A percentile compares a stretch with the other conserved stretches of the same genome.
Conservation (phyloP, 2,113 vertebrate genomes). For the Bubo bubo region DNA sequence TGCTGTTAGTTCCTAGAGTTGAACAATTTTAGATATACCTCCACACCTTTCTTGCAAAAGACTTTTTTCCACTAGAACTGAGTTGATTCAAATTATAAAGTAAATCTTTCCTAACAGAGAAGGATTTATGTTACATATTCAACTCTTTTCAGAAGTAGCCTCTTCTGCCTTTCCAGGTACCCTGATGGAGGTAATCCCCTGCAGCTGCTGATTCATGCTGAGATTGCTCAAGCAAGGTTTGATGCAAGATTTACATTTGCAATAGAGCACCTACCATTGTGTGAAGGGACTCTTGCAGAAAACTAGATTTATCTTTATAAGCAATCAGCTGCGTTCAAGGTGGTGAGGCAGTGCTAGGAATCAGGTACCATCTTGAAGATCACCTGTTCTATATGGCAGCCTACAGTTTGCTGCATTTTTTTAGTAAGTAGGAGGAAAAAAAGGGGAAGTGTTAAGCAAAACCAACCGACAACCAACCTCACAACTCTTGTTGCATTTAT, state of each 20-base stretch:
- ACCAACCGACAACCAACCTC: background rate
- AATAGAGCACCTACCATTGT: background rate
- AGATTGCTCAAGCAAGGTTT: slow-evolving; percentile 44
- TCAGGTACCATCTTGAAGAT: slow-evolving; percentile 19
- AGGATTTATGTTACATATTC: background rate
- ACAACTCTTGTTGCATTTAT: background rate
- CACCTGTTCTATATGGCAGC: background rate
- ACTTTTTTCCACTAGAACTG: background rate
- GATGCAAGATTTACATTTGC: slow-evolving; percentile 38
- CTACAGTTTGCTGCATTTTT: background rate
- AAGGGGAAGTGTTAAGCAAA: background rate
- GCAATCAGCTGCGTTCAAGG: background rate
- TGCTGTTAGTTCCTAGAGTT: background rate
- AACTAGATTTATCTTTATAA: slow-evolving; percentile 13
- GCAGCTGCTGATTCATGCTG: slow-evolving; percentile 44
- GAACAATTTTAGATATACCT: background rate
- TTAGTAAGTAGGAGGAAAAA: background rate
- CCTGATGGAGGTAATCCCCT: slow-evolving; percentile 23
- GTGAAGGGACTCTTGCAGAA: slow-evolving; percentile 27
- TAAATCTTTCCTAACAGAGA: background rate
- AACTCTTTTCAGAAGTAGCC: background rate
- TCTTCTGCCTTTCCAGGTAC: background rate
- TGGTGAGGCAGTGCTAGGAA: background rate
- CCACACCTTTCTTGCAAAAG: background rate
- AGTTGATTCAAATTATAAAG: background rate